Base-by-base conservation (phyloP, 2,113 vertebrate species). In the Pachyramphus minor region DNA sequence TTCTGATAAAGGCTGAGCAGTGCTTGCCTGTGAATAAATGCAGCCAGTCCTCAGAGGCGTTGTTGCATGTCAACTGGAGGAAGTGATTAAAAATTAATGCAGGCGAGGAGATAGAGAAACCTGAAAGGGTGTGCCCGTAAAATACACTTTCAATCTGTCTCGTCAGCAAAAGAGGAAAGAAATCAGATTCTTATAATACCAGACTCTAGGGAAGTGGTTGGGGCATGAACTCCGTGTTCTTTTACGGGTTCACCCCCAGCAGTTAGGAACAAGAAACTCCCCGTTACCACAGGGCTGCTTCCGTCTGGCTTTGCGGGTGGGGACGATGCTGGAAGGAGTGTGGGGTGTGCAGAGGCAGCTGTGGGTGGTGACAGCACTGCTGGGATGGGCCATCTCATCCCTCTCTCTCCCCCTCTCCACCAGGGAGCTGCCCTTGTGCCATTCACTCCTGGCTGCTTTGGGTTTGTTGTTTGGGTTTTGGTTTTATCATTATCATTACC, bases 1-100 rank as follows among this genome's bases (percentile, higher is more conserved):
- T 94, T 91, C 74, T 59, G 63, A 91, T 87, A 75, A 44, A 93
- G 84, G 60, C 81, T 63, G 45, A 87, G 92, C 31, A 49, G 56
- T 27, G 68, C 55, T 77, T 73, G 79, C 79, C 69, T 42, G 41
- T 52, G 58, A 95, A 82, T 86, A 87, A 83, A 86, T 63, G 6
- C 90, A 89, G 84, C 60, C 85, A 71, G 88, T 50, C 81, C 39
- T 95, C 14, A 50, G 56, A 69, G 95, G 90, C 6, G 49, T 74
- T 58, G 96, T 92, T 98, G 95, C 96, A 95, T 97, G 97, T 97
- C 96, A 97, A 95, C 97, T 96, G 92, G 97, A 98, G 98, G 98
- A 98, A 98, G 97, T 97, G 96, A 99, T 98, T 98, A 99, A 98
- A 98, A 98, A 98, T 98, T 98, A 98, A 98, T 98, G 98, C 96